phyloP scores from a whole-genome alignment of 2,888 invertebrate genomes.

The Tigriopus californicus region DNA sequence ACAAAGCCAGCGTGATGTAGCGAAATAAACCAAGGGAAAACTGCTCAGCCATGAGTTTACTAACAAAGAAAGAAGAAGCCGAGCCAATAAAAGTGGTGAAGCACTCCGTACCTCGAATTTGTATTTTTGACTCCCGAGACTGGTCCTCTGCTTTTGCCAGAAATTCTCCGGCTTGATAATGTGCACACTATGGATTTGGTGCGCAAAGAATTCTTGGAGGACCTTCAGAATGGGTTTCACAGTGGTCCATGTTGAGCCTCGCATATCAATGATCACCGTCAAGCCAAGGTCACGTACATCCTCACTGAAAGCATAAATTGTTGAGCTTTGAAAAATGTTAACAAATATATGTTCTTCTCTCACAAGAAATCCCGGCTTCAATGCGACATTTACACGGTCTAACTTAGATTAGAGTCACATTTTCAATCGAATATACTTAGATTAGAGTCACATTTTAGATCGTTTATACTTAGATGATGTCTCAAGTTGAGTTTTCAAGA shows the following conservation, averaged over 20 bases:
- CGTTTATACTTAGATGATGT: too few species aligned
- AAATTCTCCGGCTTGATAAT: slow-evolving; percentile 98
- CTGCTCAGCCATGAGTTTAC: too few species aligned
- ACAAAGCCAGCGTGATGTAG: too few species aligned
- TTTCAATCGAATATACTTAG: too few species aligned
- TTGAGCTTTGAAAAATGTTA: too few species aligned
- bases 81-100: slow-evolving; percentile 17
- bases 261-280: slow-evolving; percentile 92
- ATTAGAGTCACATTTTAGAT: too few species aligned
- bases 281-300: slow-evolving; percentile 71
- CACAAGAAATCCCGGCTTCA: too few species aligned
- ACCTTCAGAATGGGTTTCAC: slow-evolving; percentile 95
- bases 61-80: slow-evolving; percentile 16
- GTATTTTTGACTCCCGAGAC: slow-evolving; percentile 90
- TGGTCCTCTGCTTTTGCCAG: slow-evolving; percentile 97
- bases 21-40: too few species aligned
- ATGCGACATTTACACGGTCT: too few species aligned
- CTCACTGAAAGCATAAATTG: slow-evolving; percentile 46
- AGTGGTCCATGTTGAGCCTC: slow-evolving; percentile 75
- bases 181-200: slow-evolving; percentile 72
- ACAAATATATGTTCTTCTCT: too few species aligned
- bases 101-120: slow-evolving; percentile 69
- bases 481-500: too few species aligned
- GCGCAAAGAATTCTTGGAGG: slow-evolving; percentile 81
- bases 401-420: too few species aligned